These are phyloP conservation scores for Apamea sordens DNA, from an alignment of 2,888 invertebrate genomes.

Conservation along the genomic window DNA sequence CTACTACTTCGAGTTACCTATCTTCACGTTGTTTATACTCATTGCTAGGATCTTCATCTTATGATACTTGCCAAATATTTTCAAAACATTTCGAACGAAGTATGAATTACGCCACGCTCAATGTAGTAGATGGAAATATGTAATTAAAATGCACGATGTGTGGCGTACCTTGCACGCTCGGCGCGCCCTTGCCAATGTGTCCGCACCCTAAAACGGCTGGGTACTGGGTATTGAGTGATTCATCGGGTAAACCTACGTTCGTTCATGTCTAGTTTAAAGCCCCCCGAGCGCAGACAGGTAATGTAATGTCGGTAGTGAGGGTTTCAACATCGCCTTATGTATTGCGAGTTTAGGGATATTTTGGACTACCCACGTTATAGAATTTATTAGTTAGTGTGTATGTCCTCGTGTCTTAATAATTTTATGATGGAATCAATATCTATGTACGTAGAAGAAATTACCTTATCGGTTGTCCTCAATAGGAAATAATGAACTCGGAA, in stretches of 20 bases:
- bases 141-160: slow-evolving; percentile 45
- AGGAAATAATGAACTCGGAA: slow-evolving; percentile 32
- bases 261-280: slow-evolving; percentile 43
- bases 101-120: slow-evolving; percentile 6
- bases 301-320: slow-evolving; percentile 23
- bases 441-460: background rate
- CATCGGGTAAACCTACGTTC: slow-evolving; percentile 65
- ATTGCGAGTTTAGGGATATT: slow-evolving; percentile 21
- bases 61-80: slow-evolving; percentile 12
- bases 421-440: background rate
- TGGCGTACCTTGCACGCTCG: slow-evolving; percentile 41
- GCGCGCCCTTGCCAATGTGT: slow-evolving; percentile 46
- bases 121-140: slow-evolving; percentile 12
- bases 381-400: background rate
- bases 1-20: background rate
- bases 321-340: slow-evolving; percentile 38
- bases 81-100: slow-evolving; percentile 13
- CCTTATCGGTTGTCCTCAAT: background rate
- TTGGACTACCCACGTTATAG: slow-evolving; percentile 10
- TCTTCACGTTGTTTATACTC: background rate
- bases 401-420: background rate
- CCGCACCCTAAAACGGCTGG: slow-evolving; percentile 57
- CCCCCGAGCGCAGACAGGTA: slow-evolving; percentile 32
- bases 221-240: slow-evolving; percentile 51
- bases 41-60: slow-evolving; percentile 4